phyloP scores from a whole-genome alignment of 1,140 invertebrate genomes.

The Monomorium pharaonis region DNA sequence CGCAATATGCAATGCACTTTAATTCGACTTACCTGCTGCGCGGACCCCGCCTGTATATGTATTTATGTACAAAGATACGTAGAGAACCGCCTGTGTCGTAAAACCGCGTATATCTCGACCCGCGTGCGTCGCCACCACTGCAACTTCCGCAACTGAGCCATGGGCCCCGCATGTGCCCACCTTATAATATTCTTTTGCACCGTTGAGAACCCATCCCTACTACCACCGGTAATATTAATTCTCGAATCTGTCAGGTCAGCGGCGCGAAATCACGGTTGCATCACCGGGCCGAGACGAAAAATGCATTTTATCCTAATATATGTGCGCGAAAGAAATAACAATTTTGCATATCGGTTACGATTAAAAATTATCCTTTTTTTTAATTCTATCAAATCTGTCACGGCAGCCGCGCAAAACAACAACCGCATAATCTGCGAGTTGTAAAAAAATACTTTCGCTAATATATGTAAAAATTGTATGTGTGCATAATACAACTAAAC shows the following conservation, averaged over 20 bases:
- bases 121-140: conserved; percentile 38
- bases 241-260: not conserved
- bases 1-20: conserved; percentile 65
- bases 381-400: no score
- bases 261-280: not conserved
- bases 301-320: no score
- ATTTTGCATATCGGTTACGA: no score
- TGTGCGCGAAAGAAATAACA: no score
- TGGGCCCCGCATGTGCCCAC: conserved; percentile 43
- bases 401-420: no score
- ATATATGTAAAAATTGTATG: no score
- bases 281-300: no score
- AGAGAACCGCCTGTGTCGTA: not conserved
- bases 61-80: not conserved
- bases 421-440: no score
- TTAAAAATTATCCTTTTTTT: no score
- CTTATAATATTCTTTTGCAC: conserved; percentile 70
- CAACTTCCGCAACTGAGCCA: conserved; percentile 72
- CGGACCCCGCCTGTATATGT: not conserved
- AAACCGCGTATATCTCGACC: not conserved
- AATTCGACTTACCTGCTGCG: conserved; percentile 4
- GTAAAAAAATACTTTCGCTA: no score
- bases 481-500: no score
- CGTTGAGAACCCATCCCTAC: conserved; percentile 8
- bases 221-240: not conserved